These are phyloP conservation scores for Saccopteryx bilineata DNA, from an alignment of 2,113 vertebrate species.

Conservation along the genomic window DNA sequence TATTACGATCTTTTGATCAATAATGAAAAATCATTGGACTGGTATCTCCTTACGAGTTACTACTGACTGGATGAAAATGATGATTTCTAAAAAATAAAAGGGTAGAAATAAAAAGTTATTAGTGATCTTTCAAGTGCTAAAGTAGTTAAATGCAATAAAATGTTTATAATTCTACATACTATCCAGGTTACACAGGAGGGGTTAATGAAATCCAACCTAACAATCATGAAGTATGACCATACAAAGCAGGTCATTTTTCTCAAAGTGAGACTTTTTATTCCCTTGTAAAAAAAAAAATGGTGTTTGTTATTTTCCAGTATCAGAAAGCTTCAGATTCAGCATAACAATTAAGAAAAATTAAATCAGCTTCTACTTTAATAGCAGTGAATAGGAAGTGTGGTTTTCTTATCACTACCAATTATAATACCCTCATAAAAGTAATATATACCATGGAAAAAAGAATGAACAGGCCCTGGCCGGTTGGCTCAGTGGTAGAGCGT, in stretches of 20 bases:
- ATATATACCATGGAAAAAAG: background rate
- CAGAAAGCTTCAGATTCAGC: slow-evolving; percentile 25
- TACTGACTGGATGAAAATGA: background rate
- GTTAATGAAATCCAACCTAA: slow-evolving; percentile 44
- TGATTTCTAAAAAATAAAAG: background rate
- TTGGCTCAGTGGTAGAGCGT: too few relatives aligned
- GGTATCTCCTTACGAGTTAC: background rate
- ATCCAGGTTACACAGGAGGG: background rate
- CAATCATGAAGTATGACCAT: slow-evolving; percentile 55
- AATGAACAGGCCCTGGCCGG: too few relatives aligned
- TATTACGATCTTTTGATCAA: background rate
- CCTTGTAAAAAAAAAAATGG: slow-evolving; percentile 18
- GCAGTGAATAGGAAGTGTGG: background rate
- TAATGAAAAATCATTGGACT: slow-evolving; percentile 56
- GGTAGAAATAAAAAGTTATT: slow-evolving; percentile 8
- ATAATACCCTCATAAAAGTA: background rate
- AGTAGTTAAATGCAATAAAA: slow-evolving; percentile 40
- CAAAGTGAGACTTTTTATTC: slow-evolving; percentile 61
- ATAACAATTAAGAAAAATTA: slow-evolving; percentile 65
- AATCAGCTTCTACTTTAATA: slow-evolving; percentile 56
- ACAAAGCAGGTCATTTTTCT: slow-evolving; percentile 62
- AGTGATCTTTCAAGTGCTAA: background rate
- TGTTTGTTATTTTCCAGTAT: slow-evolving; percentile 64
- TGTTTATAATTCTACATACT: slow-evolving; percentile 33
- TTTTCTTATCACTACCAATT: slow-evolving; percentile 21